phyloP scores from a whole-genome alignment of 2,113 vertebrate genomes.

The Pionites leucogaster region DNA sequence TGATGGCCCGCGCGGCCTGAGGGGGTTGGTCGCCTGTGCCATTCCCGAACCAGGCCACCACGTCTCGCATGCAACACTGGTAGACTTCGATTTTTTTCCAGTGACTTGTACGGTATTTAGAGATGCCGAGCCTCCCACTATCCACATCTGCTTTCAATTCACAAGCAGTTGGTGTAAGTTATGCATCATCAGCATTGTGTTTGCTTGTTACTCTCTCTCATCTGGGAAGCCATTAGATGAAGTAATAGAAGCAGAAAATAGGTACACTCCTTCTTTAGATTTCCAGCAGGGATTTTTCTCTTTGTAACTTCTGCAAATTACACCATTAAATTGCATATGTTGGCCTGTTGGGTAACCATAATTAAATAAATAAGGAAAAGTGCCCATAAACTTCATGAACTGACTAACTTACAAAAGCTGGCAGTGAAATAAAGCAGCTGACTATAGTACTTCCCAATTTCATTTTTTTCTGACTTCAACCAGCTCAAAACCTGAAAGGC shows the following conservation, averaged over 20 bases:
- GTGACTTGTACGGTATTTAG: conserved; percentile 19
- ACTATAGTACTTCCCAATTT: neutral
- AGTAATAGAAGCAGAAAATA: conserved; percentile 61
- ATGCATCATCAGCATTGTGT: conserved; percentile 50
- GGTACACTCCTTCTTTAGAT: conserved; percentile 47
- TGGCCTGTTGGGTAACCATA: conserved; percentile 24
- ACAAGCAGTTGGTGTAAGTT: conserved; percentile 59
- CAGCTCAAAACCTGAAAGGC: neutral
- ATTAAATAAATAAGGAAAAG: conserved; percentile 35
- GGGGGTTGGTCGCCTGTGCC: no score
- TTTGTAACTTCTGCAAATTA: conserved; percentile 61
- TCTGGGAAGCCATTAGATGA: conserved; percentile 59
- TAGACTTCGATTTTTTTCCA: neutral
- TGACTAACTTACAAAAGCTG: neutral
- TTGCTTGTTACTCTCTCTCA: conserved; percentile 47
- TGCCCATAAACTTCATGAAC: neutral
- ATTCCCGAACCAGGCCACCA: no score
- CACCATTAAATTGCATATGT: conserved; percentile 68
- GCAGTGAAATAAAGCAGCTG: neutral
- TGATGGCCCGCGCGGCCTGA: no score
- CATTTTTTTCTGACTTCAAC: neutral
- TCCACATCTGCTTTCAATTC: conserved; percentile 70
- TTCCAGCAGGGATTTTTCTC: conserved; percentile 60
- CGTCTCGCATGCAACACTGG: no score
- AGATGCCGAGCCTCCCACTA: conserved; percentile 46